Percentiles rank a stretch among this genome's conserved stretches.
phyloP scores from a whole-genome alignment of 2,797 vertebrate species.

The Megalops cyprinoides region DNA sequence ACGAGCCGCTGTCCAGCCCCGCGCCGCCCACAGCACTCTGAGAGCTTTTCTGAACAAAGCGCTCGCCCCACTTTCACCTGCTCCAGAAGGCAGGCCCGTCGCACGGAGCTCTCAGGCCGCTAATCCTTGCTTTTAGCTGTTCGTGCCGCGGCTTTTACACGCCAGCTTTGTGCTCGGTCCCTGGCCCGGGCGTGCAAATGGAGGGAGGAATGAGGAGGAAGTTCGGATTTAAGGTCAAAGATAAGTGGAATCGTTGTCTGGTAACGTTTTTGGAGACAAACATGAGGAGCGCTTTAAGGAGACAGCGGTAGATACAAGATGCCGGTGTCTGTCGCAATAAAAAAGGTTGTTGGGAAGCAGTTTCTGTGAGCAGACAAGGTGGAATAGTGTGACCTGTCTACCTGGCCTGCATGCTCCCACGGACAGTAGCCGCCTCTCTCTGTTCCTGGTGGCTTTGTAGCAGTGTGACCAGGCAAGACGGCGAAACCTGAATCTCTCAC shows the following conservation, averaged over 20 bases:
- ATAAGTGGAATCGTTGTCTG: neutral
- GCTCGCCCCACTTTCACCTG: neutral
- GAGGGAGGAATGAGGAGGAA: neutral
- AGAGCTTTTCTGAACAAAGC: neutral
- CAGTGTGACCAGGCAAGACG: neutral
- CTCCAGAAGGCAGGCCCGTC: neutral
- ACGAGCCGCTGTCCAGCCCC: neutral
- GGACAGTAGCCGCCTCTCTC: neutral
- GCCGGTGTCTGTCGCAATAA: neutral
- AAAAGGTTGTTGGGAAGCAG: neutral
- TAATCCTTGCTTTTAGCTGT: neutral
- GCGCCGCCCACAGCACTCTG: neutral
- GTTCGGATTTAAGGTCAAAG: neutral
- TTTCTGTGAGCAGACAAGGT: neutral
- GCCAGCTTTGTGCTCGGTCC: neutral
- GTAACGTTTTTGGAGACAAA: neutral
- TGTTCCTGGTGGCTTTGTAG: neutral
- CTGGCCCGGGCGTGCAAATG: neutral
- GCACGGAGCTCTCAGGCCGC: neutral
- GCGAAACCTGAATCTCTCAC: neutral
- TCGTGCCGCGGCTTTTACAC: neutral
- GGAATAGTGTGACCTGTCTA: neutral
- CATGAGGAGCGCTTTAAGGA: neutral
- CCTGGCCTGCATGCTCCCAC: neutral
- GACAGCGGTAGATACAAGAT: neutral